phyloP scores from a whole-genome alignment of 1,140 invertebrate species.

The Drosophila tropicalis region DNA sequence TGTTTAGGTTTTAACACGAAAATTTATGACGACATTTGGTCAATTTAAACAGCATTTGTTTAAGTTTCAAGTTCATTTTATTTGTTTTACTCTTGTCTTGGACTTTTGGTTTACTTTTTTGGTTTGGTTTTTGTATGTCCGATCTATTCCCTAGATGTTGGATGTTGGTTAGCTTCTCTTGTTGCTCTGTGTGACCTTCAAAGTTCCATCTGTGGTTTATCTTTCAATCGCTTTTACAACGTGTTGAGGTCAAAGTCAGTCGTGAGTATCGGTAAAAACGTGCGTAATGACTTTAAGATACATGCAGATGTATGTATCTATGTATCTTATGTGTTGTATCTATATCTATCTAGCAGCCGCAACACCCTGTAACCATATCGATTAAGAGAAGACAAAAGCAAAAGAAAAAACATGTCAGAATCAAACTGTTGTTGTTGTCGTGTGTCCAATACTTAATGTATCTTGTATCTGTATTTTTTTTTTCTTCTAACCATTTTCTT shows the following conservation, averaged over 20 bases:
- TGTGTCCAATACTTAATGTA: slow-evolving; percentile 76
- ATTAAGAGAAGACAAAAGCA: slow-evolving; percentile 50
- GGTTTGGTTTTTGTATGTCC: not conserved
- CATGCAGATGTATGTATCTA: slow-evolving; percentile 31
- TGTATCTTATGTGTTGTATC: slow-evolving; percentile 32
- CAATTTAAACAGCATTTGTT: slow-evolving; percentile 44
- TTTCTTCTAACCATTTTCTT: not conserved
- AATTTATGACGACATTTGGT: slow-evolving; percentile 35
- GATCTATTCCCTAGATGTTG: slow-evolving; percentile 6
- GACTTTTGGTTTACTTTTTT: not conserved
- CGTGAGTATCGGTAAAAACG: slow-evolving; percentile 29
- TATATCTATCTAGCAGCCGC: slow-evolving; percentile 15
- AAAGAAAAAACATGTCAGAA: slow-evolving; percentile 68
- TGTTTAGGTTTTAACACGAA: slow-evolving; percentile 44
- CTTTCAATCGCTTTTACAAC: slow-evolving; percentile 5
- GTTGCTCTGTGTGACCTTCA: slow-evolving; percentile 4
- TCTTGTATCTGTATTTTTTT: slow-evolving; percentile 58
- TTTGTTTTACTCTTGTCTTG: not conserved
- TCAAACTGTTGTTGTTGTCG: slow-evolving; percentile 29
- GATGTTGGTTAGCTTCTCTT: slow-evolving; percentile 6
- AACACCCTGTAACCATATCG: slow-evolving; percentile 69
- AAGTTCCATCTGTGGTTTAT: slow-evolving; percentile 13
- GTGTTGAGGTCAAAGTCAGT: slow-evolving; percentile 49
- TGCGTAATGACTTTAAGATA: slow-evolving; percentile 48
- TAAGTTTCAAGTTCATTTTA: slow-evolving; percentile 39